These are phyloP conservation scores for Cataglyphis altisquamis DNA, from an alignment of 2,888 invertebrate species.

Conservation along the genomic window DNA sequence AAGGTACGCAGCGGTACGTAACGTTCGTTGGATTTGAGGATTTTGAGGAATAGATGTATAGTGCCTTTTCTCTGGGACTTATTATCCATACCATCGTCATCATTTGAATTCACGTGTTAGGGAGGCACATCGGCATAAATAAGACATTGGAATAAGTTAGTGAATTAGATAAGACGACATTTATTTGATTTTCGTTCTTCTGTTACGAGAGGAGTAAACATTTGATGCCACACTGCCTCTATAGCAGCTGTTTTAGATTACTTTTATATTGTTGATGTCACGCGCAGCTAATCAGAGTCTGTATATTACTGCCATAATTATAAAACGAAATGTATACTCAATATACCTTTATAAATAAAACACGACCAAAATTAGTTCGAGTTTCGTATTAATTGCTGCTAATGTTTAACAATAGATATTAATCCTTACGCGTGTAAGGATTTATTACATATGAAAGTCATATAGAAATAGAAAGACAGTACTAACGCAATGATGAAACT, in stretches of 20 bases:
- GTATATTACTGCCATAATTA: conserved; percentile 84
- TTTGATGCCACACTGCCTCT: conserved; percentile 78
- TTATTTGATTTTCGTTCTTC: conserved; percentile 61
- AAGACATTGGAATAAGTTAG: conserved; percentile 67
- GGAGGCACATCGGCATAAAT: conserved; percentile 75
- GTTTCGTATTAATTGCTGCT: not conserved
- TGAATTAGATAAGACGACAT: conserved; percentile 59
- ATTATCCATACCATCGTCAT: conserved; percentile 68
- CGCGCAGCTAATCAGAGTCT: conserved; percentile 82
- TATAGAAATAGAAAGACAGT: not conserved
- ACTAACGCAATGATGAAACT: not conserved
- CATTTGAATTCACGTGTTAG: conserved; percentile 66
- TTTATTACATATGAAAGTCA: not conserved
- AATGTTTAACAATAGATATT: not conserved
- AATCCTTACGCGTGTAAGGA: not conserved
- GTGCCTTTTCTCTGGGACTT: conserved; percentile 83
- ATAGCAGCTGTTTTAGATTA: conserved; percentile 80
- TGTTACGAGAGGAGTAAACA: conserved; percentile 73
- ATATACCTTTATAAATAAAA: conserved; percentile 85
- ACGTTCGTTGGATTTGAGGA: conserved; percentile 36
- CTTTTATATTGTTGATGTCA: conserved; percentile 84
- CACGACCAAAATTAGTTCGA: conserved; percentile 61
- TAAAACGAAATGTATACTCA: conserved; percentile 83
- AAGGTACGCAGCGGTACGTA: not conserved
- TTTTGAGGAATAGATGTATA: conserved; percentile 73